Base-by-base conservation (phyloP, 2,888 invertebrate species). In the Leptopterna dolabrata region DNA sequence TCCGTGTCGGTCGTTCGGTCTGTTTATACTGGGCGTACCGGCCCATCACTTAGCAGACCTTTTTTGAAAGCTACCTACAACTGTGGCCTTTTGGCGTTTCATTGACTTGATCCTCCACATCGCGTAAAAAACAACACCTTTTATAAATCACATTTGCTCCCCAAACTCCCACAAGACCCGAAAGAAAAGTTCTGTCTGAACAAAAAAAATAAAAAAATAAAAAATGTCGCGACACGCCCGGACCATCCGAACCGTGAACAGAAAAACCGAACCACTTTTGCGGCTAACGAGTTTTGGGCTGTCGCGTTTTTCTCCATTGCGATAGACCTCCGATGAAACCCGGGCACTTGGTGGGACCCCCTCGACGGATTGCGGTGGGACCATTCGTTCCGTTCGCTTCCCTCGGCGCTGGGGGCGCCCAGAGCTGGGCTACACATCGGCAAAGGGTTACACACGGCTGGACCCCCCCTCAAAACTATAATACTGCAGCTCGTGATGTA, bases 311-410 rank as follows among this genome's bases (percentile, higher is more conserved):
- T 47, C 47, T 47, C 29, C 70, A 70, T 70, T 70, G 70, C 70
- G 70, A 70, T 47, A 47, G 47, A 47, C 47, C 36, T 36, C 36
- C 47, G 70, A 70, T 70, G 70, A 70, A 70, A 70, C 70, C 70
- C 24, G 24, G 6, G n/a, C n/a, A 36, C n/a, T 29, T 27, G 70
- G 11, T 63, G 24, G 70, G 13, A 19, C 6, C 70, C 70, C 70
- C 27, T 16, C 13, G 47, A 13, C 16, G 47, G 47, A 47, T 70
- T 70, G 70, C 70, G 70, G 70, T 70, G 70, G 19, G 24, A 2
- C 70, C 70, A 70, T 70, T 70, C 70, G 70, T 70, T 70, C 70
- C 70, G 70, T 70, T 70, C 19, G 70, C 70, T 70, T 70, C 70
- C 29, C 29, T 24, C 70, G 70, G 6, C 7, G 36, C 36, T 47